Base-by-base conservation (phyloP, 2,113 vertebrate species). In the Emydura subglobosa region DNA sequence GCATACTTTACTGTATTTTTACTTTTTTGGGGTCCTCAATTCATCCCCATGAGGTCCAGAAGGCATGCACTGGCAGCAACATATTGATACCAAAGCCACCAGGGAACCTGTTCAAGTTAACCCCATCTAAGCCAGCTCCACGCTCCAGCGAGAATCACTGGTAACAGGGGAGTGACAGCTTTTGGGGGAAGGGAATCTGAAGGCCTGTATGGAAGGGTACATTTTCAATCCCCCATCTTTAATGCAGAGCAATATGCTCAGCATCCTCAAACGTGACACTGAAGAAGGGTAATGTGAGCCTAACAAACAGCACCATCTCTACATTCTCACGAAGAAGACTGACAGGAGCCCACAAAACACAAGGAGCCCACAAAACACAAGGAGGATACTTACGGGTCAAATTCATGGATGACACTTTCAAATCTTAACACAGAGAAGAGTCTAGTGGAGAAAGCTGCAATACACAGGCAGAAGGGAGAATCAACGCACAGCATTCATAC, bases 361-460 rank as follows among this genome's bases (percentile, higher is more conserved):
- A 83, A 39, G 31, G 34, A 79, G 0, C 78, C 34, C n/a, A 9
- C 0, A 8, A 94, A 34, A 87, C 0, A 47, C 91, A 83, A 39
- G 31, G 34, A 79, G 0, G 1, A 53, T 95, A 99, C 99, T 99
- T 97, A 99, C 99, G 99, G 99, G 97, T 99, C 99, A 95, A 99
- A 99, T 92, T 99, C 99, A 93, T 99, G 99, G 98, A 99, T 99
- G 97, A 99, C 99, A 1, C 99, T 99, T 98, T 99, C 99, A 83
- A 99, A 99, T 91, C 99, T 99, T 96, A 99, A 92, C 72, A 99
- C 99, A 0, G 99, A 99, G 91, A 99, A 99, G 2, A 99, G 99
- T 93, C 99, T 99, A 2, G 99, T 99, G 85, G 99, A 99, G 96
- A 99, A 99, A 22, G 99, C 99, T 99, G 97, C 9, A 91, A 91